Evolutionary conservation across 2,888 invertebrate species (phyloP).

Genomic region (Pristionchus fissidentatus): DNA sequence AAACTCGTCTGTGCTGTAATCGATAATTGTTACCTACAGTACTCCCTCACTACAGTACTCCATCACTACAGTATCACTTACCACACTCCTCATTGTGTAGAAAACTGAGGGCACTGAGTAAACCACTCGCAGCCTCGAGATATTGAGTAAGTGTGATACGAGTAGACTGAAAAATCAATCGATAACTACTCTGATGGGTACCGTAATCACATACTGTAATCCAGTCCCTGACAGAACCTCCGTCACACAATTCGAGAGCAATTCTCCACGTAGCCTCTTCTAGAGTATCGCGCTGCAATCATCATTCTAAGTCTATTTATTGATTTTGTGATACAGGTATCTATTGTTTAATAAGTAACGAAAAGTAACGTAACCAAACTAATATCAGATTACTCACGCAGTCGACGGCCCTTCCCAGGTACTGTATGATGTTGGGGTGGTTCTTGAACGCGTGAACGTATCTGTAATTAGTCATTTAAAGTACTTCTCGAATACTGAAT

Average conservation of each 20-base stretch:
- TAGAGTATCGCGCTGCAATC: background rate
- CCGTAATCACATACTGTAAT: background rate
- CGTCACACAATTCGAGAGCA: constrained; percentile 34
- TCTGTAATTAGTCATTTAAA: too few species aligned
- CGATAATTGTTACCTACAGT: background rate
- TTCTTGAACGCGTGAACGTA: constrained; percentile 28
- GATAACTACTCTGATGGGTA: background rate
- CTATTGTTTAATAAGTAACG: too few species aligned
- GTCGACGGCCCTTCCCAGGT: constrained; percentile 34
- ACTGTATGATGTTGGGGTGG: constrained; percentile 30
- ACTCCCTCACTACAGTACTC: background rate
- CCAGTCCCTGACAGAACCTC: constrained; percentile 29
- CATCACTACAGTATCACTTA: background rate
- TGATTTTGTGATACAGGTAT: too few species aligned
- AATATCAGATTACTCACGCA: constrained; percentile 16
- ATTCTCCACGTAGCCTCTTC: constrained; percentile 34
- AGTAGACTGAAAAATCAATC: background rate
- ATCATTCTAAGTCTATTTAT: background rate
- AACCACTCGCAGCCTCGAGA: background rate
- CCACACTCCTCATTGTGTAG: constrained; percentile 25
- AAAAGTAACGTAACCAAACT: too few species aligned
- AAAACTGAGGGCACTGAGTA: constrained; percentile 33
- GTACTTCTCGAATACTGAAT: too few species aligned
- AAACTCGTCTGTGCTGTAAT: constrained; percentile 6
- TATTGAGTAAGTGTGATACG: background rate